phyloP scores from a whole-genome alignment of 2,888 invertebrate species.

The Dione juno region DNA sequence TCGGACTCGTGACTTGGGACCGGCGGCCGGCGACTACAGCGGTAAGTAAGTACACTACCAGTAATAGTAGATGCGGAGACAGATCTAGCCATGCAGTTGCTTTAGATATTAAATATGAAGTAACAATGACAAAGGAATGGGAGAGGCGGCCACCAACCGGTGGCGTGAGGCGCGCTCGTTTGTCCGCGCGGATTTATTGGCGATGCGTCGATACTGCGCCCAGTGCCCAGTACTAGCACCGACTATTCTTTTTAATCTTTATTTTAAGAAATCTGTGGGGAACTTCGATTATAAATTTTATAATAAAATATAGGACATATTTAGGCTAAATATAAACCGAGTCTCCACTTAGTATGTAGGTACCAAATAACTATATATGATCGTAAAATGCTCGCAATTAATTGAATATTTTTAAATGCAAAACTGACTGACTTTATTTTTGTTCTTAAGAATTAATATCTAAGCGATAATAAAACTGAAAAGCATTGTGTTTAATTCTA shows the following conservation, averaged over 20 bases:
- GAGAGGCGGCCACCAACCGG: conserved; percentile 4
- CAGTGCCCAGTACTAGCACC: neutral
- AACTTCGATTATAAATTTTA: neutral
- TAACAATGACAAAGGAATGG: conserved; percentile 4
- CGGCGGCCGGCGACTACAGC: neutral
- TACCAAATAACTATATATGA: no score
- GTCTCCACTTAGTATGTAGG: no score
- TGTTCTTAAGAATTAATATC: no score
- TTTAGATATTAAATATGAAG: conserved; percentile 13
- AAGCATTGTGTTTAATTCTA: no score
- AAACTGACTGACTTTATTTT: no score
- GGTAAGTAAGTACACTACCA: neutral
- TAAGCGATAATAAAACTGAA: no score
- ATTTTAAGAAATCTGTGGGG: neutral
- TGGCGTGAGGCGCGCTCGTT: conserved; percentile 60
- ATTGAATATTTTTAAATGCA: no score
- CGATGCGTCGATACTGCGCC: conserved; percentile 28
- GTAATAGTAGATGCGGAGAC: neutral
- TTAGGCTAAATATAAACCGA: no score
- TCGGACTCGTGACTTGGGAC: conserved; percentile 3
- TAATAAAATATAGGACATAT: neutral
- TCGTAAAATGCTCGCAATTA: no score
- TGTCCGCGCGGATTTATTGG: conserved; percentile 55
- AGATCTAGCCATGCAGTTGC: neutral
- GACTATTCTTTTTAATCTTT: neutral